Conservation (phyloP, 1,140 invertebrate genomes). For the Melitaea cinxia region DNA sequence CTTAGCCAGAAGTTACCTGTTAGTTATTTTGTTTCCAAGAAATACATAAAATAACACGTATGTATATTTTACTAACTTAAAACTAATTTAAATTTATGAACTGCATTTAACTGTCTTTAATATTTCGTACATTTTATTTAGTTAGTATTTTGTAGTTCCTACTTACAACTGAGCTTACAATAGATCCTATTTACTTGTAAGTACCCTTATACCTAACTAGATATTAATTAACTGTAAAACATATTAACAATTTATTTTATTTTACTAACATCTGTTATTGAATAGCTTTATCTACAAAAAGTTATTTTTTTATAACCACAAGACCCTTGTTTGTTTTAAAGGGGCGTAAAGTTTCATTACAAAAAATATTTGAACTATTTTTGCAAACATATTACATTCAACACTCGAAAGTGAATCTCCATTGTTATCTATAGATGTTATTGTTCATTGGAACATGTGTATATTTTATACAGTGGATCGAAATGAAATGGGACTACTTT, state of each 20-base stretch:
- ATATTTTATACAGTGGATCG: slow-evolving; percentile 1
- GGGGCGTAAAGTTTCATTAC: slow-evolving; percentile 35
- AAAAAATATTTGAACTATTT: slow-evolving; percentile 57
- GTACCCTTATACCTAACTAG: too few relatives aligned
- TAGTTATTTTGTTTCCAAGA: too few relatives aligned
- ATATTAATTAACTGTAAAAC: too few relatives aligned
- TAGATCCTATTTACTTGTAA: too few relatives aligned
- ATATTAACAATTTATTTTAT: not conserved
- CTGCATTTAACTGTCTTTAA: too few relatives aligned
- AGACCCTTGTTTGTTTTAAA: slow-evolving; percentile 21
- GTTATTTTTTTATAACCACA: slow-evolving; percentile 29
- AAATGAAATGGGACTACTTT: not conserved
- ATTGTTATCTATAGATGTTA: slow-evolving; percentile 42
- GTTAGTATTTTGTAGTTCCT: too few relatives aligned
- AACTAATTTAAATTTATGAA: too few relatives aligned
- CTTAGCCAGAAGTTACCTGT: too few relatives aligned
- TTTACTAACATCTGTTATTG: not conserved
- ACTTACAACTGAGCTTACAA: too few relatives aligned
- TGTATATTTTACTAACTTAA: too few relatives aligned
- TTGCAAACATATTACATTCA: slow-evolving; percentile 51
- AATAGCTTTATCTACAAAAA: not conserved
- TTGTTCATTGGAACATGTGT: slow-evolving; percentile 35
- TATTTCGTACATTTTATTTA: too few relatives aligned
- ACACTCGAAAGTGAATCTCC: slow-evolving; percentile 37
- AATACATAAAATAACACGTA: too few relatives aligned